Base-by-base conservation (phyloP, 2,888 invertebrate species). In the Eupithecia exiguata region DNA sequence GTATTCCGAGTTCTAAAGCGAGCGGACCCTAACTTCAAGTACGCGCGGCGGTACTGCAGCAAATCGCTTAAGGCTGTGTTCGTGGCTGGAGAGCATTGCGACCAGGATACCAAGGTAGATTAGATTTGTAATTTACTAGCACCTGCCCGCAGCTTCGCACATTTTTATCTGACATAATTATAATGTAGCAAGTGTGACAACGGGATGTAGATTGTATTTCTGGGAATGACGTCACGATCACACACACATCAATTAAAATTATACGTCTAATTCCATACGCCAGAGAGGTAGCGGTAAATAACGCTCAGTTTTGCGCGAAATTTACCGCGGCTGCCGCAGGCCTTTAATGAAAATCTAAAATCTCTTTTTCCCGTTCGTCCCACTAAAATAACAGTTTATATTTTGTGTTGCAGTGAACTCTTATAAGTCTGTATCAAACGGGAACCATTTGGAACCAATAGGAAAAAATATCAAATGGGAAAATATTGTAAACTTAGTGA, bases 1-100 rank as follows among this genome's bases (percentile, higher is more conserved):
- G 98, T 97, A 0, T 96, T 99, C 81, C 95, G 99, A 69, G 97
- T 98, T 5, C 96, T 99, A 73, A 96, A 97, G 84, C 96, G 98
- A 74, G 97, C 96, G 74, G 98, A 98, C 89, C 97, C 97, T 0
- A 96, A 96, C 46, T 95, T 96, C 1, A 95, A 95, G 81, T 95
- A 95, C 77, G 96, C 97, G 0, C 92, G 95, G 38, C 95, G 97
- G 82, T 97, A 97, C 86, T 96, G 96, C 70, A 95, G 95, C 21
- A 96, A 96, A 72, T 96, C 97, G 75, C 88, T 97, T 76, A 95
- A 96, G 77, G 95, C 95, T 1, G 95, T 98, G 71, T 98, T 97
- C 88, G 96, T 98, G 7, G 98, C 98, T 66, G 99, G 99, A 0
- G 99, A 99, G 87, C 98, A 98, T 86, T 98, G 98, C 87, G 99